These are phyloP conservation scores for Cephus pygmeus DNA, from an alignment of 2,888 invertebrate species.

Conservation along the genomic window DNA sequence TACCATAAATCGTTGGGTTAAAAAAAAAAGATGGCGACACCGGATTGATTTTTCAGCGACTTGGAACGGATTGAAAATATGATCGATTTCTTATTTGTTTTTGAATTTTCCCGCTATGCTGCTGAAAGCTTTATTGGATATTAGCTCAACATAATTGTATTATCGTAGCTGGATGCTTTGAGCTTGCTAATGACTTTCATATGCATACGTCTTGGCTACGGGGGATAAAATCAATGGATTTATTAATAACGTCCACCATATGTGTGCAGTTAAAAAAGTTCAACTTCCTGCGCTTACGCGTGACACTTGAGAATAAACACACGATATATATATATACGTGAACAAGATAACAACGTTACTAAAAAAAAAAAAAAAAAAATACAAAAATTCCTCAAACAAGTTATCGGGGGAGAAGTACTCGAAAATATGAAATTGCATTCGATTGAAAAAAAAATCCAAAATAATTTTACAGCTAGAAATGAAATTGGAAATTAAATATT, in stretches of 20 bases:
- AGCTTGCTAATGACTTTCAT: constrained; percentile 18
- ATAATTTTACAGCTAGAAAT: too few relatives aligned
- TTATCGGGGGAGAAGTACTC: too few relatives aligned
- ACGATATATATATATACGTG: too few relatives aligned
- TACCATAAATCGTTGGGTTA: background rate
- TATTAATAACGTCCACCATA: constrained; percentile 18
- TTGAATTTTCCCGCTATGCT: background rate
- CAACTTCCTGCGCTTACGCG: background rate
- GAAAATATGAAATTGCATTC: background rate
- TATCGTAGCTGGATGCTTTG: constrained; percentile 10
- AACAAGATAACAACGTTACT: background rate
- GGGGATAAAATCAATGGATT: constrained; percentile 17
- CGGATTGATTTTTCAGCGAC: background rate
- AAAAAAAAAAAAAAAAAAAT: background rate
- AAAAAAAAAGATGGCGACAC: background rate
- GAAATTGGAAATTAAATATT: too few relatives aligned
- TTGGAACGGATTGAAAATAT: background rate
- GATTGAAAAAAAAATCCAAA: background rate
- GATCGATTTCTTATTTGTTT: background rate
- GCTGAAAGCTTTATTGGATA: background rate
- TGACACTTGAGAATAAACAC: background rate
- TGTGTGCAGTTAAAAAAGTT: background rate
- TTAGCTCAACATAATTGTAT: constrained; percentile 8
- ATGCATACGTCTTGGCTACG: constrained; percentile 7
- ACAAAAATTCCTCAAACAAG: background rate